Conservation (phyloP, 2,113 vertebrate species). For the Nannobrachium achirus region DNA sequence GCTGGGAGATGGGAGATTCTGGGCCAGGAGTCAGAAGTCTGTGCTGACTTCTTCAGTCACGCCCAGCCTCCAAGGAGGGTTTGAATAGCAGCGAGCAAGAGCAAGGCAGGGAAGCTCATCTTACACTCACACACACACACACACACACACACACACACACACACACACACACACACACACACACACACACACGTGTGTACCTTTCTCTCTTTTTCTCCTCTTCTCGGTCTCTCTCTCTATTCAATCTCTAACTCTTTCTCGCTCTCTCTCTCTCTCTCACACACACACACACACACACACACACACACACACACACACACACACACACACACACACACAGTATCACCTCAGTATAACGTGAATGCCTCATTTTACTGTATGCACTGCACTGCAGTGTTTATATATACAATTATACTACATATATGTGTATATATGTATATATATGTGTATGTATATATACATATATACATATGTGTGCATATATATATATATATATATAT, state of each 20-base stretch:
- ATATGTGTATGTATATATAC: no score
- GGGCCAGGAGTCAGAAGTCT: conserved; percentile 47
- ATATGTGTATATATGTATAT: no score
- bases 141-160: conserved; percentile 2
- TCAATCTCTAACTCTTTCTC: background rate
- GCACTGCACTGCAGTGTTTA: conserved; percentile 59
- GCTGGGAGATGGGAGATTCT: conserved; percentile 44
- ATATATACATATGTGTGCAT: no score
- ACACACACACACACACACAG: conserved; percentile 54
- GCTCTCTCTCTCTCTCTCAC: conserved; percentile 14
- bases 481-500: no score
- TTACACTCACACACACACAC: conserved; percentile 34
- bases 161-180: conserved; percentile 5
- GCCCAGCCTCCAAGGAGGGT: conserved; percentile 37
- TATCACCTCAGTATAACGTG: conserved; percentile 80
- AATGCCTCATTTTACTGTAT: conserved; percentile 83
- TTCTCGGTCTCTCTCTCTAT: background rate
- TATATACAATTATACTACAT: background rate
- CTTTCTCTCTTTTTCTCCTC: no score
- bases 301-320: conserved; percentile 10
- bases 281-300: conserved; percentile 21
- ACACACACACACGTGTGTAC: conserved; percentile 5
- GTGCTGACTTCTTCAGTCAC: conserved; percentile 4
- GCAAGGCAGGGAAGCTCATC: conserved; percentile 48
- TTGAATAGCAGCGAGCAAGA: conserved; percentile 44